phyloP scores from a whole-genome alignment of 2,797 vertebrate species.

The Lindbergichthys nudifrons region DNA sequence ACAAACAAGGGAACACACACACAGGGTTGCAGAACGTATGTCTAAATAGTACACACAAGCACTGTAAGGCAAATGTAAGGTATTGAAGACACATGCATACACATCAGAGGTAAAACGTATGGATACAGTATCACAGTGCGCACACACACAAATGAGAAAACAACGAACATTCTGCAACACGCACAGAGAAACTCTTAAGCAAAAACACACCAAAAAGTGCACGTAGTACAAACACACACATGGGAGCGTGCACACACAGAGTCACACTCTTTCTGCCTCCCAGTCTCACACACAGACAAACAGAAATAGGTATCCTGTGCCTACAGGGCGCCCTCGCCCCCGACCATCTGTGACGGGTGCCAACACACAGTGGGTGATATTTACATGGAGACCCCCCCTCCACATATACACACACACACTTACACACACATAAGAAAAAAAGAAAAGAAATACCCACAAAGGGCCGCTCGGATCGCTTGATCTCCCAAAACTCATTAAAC shows the following conservation, averaged over 20 bases:
- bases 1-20: slow-evolving; percentile 40
- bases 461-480: slow-evolving; percentile 79
- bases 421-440: slow-evolving; percentile 33
- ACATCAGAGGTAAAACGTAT: slow-evolving; percentile 6
- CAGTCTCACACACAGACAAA: slow-evolving; percentile 69
- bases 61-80: not conserved
- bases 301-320: slow-evolving; percentile 81
- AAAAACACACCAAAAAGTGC: slow-evolving; percentile 13
- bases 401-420: slow-evolving; percentile 15
- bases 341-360: slow-evolving; percentile 83
- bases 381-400: slow-evolving; percentile 71
- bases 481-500: slow-evolving; percentile 84
- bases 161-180: not conserved
- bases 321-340: slow-evolving; percentile 81
- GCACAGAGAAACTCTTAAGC: slow-evolving; percentile 4
- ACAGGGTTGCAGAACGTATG: not conserved
- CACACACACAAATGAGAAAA: slow-evolving; percentile 5
- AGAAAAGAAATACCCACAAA: slow-evolving; percentile 80
- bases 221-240: not conserved
- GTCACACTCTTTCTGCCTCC: slow-evolving; percentile 56
- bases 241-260: slow-evolving; percentile 14
- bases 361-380: slow-evolving; percentile 81
- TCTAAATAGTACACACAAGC: not conserved
- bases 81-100: slow-evolving; percentile 16
- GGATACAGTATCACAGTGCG: not conserved